Percentiles rank a stretch among this genome's conserved stretches.
Conservation (phyloP, 1,140 invertebrate species). For the Papilio helenus region DNA sequence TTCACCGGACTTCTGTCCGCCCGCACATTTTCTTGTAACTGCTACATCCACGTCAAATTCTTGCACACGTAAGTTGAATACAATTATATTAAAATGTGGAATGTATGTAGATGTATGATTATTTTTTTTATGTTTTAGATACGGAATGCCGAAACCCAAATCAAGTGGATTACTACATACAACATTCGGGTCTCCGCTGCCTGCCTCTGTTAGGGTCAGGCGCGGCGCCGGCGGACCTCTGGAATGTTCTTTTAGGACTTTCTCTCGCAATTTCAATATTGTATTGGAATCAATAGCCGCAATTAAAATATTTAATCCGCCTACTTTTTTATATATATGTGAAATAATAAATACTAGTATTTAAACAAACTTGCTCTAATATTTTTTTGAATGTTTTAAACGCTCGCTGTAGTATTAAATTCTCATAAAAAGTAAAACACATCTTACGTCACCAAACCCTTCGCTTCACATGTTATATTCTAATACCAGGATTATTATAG, state of each 20-base stretch:
- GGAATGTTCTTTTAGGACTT: conserved; percentile 52
- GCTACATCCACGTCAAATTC: conserved; percentile 58
- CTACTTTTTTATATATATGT: conserved; percentile 25
- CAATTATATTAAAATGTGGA: too few relatives aligned
- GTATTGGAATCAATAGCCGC: conserved; percentile 45
- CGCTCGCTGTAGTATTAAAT: too few relatives aligned
- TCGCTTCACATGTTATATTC: too few relatives aligned
- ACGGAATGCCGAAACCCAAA: conserved; percentile 62
- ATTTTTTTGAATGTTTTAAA: too few relatives aligned
- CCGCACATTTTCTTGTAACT: conserved; percentile 63
- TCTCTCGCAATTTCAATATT: conserved; percentile 56
- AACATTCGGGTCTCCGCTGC: conserved; percentile 62
- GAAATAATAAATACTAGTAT: background rate
- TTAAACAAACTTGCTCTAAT: background rate
- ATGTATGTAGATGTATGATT: too few relatives aligned
- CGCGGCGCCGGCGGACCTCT: conserved; percentile 41
- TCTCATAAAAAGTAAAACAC: too few relatives aligned
- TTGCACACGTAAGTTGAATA: conserved; percentile 67
- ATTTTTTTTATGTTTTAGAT: conserved; percentile 49
- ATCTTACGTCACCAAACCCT: too few relatives aligned
- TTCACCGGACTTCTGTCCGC: conserved; percentile 68
- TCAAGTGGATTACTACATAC: conserved; percentile 69
- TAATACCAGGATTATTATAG: too few relatives aligned
- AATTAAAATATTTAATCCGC: conserved; percentile 28
- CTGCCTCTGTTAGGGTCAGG: conserved; percentile 59